Percentiles rank a stretch among this genome's conserved stretches.
Conservation (phyloP, 2,113 vertebrate genomes). For the Solea senegalensis region DNA sequence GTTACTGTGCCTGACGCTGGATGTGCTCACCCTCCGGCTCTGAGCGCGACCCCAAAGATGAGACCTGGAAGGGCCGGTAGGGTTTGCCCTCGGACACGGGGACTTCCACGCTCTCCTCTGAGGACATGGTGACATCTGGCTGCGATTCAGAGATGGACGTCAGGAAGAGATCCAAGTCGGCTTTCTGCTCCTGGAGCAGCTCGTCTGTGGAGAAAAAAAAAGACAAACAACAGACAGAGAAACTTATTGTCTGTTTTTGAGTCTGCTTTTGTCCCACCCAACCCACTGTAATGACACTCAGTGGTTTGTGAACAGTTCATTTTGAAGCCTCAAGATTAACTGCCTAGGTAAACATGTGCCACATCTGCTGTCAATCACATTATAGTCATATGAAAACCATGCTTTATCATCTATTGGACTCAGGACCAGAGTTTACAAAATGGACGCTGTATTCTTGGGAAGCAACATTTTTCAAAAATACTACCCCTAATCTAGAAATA, state of each 20-base stretch:
- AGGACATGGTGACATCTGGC: slow-evolving; percentile 90
- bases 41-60: slow-evolving; percentile 87
- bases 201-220: slow-evolving; percentile 82
- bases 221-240: not conserved
- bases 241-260: not conserved
- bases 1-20: slow-evolving; percentile 8
- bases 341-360: no score
- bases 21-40: slow-evolving; percentile 88
- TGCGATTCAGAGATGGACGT: slow-evolving; percentile 93
- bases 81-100: slow-evolving; percentile 84
- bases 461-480: no score
- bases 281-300: no score
- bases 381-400: no score
- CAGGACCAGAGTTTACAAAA: no score
- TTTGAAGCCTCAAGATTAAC: no score
- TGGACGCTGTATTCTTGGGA: no score
- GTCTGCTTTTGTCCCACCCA: no score
- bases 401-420: no score
- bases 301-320: no score
- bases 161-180: slow-evolving; percentile 95
- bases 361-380: no score
- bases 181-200: slow-evolving; percentile 93
- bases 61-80: slow-evolving; percentile 92
- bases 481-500: no score
- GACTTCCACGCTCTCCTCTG: slow-evolving; percentile 90